Base-by-base conservation (phyloP, 2,888 invertebrate genomes). In the Pantelozetes paolii region DNA sequence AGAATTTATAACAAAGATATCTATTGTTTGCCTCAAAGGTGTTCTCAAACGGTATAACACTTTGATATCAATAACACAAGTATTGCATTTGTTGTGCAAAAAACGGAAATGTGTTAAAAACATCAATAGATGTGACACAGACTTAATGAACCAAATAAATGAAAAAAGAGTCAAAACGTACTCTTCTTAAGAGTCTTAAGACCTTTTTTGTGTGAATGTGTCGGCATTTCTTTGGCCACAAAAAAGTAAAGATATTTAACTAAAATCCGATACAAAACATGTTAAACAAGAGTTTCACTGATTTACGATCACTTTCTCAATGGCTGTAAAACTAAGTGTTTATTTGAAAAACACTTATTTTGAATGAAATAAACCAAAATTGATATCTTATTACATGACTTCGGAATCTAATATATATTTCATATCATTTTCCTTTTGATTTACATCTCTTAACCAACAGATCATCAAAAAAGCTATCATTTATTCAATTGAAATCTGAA, bases 91-190 rank as follows among this genome's bases (percentile, higher is more conserved):
- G 9, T n/a, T n/a, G n/a, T 45, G n/a, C 23, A n/a, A 11, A n/a
- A 54, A n/a, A n/a, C 54, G 54, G 54, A 54, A 54, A 54, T 54
- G 54, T 54, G 54, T 54, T n/a, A 54, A 54, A 54, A 54, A 54
- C 54, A 54, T 54, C 54, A n/a, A 54, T 54, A 54, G 11, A 54
- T 54, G 54, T 54, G 26, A 23, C 26, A 54, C 54, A 20, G 54
- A 54, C n/a, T 54, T 54, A 54, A 54, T 54, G 54, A 54, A 54
- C 20, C 54, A 54, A 54, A 54, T 54, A 54, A 54, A 54, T 26
- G 54, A 45, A n/a, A n/a, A 54, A 54, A 54, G 54, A 54, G 54
- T 54, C 20, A 54, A 54, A 54, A 26, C n/a, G 54, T 23, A 54
- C 18, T 54, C 54, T n/a, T n/a, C n/a, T n/a, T n/a, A n/a, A n/a